A percentile compares a stretch with the other conserved stretches of the same genome.
These are phyloP conservation scores for Zeuzera pyrina DNA, from an alignment of 2,888 invertebrate species.

Conservation along the genomic window DNA sequence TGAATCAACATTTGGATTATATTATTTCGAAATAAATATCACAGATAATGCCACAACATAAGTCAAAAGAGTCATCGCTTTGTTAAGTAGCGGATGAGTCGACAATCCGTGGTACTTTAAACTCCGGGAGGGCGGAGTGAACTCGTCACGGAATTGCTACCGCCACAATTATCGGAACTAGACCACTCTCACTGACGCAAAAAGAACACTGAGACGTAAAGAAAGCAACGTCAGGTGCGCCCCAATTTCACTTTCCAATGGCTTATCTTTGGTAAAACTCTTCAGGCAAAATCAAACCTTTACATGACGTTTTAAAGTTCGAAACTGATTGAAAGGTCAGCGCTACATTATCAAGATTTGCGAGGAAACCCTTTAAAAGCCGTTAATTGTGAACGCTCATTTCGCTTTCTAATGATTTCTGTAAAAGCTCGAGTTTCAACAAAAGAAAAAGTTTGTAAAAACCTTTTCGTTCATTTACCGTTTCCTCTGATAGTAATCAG, in stretches of 20 bases:
- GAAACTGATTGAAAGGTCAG: slow-evolving; percentile 12
- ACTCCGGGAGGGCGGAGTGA: slow-evolving; percentile 33
- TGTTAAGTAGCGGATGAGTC: no score
- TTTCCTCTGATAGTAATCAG: no score
- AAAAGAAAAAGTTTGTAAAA: slow-evolving; percentile 1
- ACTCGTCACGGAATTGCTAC: slow-evolving; percentile 29
- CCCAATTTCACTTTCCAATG: slow-evolving; percentile 70
- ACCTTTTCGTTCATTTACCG: neutral
- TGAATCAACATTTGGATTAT: no score
- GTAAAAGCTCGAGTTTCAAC: neutral
- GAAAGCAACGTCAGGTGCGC: slow-evolving; percentile 70
- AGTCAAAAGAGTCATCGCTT: no score
- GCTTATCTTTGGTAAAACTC: slow-evolving; percentile 36
- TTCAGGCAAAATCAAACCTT: slow-evolving; percentile 33
- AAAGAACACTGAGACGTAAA: slow-evolving; percentile 64
- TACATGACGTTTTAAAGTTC: slow-evolving; percentile 21
- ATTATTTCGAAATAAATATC: no score
- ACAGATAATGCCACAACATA: no score
- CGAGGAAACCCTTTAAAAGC: slow-evolving; percentile 60
- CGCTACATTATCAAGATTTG: slow-evolving; percentile 59
- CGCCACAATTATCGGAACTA: slow-evolving; percentile 67
- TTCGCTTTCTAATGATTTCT: slow-evolving; percentile 44
- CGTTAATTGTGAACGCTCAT: slow-evolving; percentile 53
- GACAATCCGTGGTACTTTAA: slow-evolving; percentile 24
- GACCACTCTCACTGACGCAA: slow-evolving; percentile 70